Percentiles rank a stretch among this genome's conserved stretches.
Conservation (phyloP, 2,113 vertebrate genomes). For the Spea multiplicata region DNA sequence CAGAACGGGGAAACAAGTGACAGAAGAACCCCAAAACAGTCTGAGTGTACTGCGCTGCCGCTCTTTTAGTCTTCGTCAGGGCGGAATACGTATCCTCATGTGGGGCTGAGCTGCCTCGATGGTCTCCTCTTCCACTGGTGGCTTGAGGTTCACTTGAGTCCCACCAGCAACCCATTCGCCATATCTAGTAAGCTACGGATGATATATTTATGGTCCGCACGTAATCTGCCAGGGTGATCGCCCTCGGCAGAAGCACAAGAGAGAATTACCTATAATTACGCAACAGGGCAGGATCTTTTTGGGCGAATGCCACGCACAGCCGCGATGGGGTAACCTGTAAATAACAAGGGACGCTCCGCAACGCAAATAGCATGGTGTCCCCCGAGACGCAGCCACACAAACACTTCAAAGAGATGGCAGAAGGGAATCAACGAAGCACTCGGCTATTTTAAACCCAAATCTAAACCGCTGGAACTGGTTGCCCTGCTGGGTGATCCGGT, state of each 20-base stretch:
- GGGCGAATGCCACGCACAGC: neutral
- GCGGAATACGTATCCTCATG: too few species aligned
- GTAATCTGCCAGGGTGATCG: too few species aligned
- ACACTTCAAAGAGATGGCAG: neutral
- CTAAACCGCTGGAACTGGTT: neutral
- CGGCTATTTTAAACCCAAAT: neutral
- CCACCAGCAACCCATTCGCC: too few species aligned
- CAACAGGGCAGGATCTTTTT: neutral
- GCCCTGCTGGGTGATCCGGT: neutral
- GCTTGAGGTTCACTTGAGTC: too few species aligned
- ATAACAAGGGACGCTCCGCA: neutral
- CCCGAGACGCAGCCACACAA: neutral
- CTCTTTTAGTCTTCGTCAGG: too few species aligned
- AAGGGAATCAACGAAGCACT: neutral
- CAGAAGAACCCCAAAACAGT: too few species aligned
- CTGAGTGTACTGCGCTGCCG: too few species aligned
- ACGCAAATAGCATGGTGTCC: neutral
- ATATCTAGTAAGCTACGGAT: too few species aligned
- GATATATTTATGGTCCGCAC: too few species aligned
- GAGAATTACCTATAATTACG: constrained; percentile 32
- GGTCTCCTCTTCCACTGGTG: too few species aligned
- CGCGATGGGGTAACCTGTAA: neutral
- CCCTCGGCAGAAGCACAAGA: neutral
- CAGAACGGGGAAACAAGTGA: too few species aligned
- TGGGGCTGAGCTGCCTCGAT: too few species aligned